Conservation (phyloP, 2,113 vertebrate species). For the Gnathonemus longibarbis region DNA sequence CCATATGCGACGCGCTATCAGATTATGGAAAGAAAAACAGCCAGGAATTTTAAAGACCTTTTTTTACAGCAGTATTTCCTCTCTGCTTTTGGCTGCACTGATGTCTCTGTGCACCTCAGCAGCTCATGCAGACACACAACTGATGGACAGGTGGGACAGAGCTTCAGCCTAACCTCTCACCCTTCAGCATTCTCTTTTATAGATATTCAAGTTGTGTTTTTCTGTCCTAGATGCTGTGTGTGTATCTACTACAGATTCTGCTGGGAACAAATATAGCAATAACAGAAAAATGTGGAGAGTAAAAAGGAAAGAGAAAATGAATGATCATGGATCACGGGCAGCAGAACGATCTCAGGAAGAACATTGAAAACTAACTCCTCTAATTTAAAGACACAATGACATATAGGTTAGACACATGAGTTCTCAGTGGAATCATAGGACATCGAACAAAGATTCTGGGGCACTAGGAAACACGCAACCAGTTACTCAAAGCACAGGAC, state of each 20-base stretch:
- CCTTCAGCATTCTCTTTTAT: not conserved
- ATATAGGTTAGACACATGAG: not conserved
- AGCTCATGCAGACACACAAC: not conserved
- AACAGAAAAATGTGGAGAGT: not conserved
- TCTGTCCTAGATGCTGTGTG: not conserved
- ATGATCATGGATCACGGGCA: not conserved
- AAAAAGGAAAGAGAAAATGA: not conserved
- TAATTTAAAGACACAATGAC: not conserved
- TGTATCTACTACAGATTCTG: not conserved
- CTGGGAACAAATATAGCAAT: not conserved
- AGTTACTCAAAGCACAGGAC: not conserved
- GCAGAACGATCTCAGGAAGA: not conserved
- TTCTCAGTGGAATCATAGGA: not conserved
- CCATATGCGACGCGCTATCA: not conserved
- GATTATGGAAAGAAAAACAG: not conserved
- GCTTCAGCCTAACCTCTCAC: not conserved
- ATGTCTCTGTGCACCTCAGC: not conserved
- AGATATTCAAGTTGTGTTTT: not conserved
- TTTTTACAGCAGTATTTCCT: not conserved
- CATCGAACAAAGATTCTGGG: not conserved
- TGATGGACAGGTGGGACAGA: not conserved
- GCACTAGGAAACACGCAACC: not conserved
- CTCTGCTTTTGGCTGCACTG: not conserved
- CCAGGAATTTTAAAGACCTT: conserved; percentile 8
- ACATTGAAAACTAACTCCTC: not conserved